Percentiles rank a stretch among this genome's conserved stretches.
Evolutionary conservation across 2,113 vertebrate genomes (phyloP).

Genomic region (Sinocyclocheilus grahami): DNA sequence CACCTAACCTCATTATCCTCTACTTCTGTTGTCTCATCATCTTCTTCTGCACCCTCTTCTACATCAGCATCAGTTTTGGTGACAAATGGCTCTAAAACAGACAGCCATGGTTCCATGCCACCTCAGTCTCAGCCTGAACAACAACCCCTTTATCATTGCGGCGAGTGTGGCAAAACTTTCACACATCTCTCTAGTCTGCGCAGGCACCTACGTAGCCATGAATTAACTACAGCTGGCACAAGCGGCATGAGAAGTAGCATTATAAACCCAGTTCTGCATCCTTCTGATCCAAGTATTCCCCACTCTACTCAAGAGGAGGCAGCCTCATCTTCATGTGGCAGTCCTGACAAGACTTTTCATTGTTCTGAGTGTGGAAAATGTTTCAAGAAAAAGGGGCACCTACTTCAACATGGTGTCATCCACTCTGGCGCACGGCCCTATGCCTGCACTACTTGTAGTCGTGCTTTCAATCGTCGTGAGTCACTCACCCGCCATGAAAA

Average conservation of each 20-base stretch:
- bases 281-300: constrained; percentile 74
- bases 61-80: constrained; percentile 78
- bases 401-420: constrained; percentile 94
- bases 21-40: constrained; percentile 78
- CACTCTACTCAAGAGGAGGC: constrained; percentile 77
- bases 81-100: constrained; percentile 77
- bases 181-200: constrained; percentile 82
- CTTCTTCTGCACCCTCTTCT: constrained; percentile 78
- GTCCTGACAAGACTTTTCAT: constrained; percentile 80
- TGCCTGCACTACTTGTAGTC: constrained; percentile 85
- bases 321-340: constrained; percentile 71
- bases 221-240: constrained; percentile 78
- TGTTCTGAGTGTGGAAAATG: constrained; percentile 91
- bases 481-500: constrained; percentile 92
- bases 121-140: constrained; percentile 71
- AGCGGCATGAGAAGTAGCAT: constrained; percentile 71
- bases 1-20: constrained; percentile 75
- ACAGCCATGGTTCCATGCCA: constrained; percentile 73
- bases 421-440: constrained; percentile 92
- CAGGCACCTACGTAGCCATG: constrained; percentile 81
- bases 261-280: constrained; percentile 74
- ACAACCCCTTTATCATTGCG: constrained; percentile 77
- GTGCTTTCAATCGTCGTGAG: constrained; percentile 92
- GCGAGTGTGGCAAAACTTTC: constrained; percentile 81
- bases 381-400: constrained; percentile 93